phyloP scores from a whole-genome alignment of 1,140 invertebrate genomes.

The Aradophagus sp. region DNA sequence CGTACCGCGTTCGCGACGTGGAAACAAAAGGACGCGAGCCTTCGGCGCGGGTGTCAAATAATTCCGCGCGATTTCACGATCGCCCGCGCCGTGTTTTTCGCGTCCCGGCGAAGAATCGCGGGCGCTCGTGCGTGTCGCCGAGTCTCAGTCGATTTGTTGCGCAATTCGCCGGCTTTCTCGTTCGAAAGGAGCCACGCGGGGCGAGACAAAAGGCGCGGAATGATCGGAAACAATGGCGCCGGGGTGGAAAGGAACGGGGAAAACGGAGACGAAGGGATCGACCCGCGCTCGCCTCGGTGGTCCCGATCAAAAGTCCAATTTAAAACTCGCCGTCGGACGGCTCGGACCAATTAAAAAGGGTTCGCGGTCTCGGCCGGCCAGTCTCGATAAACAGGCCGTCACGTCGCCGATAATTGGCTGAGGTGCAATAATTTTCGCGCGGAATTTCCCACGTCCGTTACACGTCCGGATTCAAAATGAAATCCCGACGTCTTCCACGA shows the following conservation, averaged over 20 bases:
- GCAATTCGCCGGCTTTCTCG: too few species aligned
- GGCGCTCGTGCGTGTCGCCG: too few species aligned
- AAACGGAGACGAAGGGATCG: constrained; percentile 63
- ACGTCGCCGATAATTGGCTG: constrained; percentile 43
- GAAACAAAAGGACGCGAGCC: too few species aligned
- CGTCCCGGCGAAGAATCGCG: too few species aligned
- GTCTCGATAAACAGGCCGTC: constrained; percentile 35
- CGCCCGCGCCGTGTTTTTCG: too few species aligned
- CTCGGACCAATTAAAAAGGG: constrained; percentile 45
- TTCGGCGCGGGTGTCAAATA: too few species aligned
- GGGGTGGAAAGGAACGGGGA: too few species aligned
- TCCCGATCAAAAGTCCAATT: constrained; percentile 72
- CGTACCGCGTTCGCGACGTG: too few species aligned
- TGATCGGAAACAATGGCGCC: background rate
- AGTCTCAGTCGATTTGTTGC: too few species aligned
- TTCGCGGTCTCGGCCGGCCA: constrained; percentile 26
- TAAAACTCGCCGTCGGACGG: constrained; percentile 65
- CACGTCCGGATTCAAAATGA: constrained; percentile 39
- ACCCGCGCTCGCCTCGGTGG: constrained; percentile 69
- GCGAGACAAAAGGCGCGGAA: constrained; percentile 7
- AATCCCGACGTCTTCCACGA: constrained; percentile 45
- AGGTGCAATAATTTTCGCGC: constrained; percentile 35
- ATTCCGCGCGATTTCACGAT: too few species aligned
- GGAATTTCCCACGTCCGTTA: constrained; percentile 39
- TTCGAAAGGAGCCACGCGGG: too few species aligned